phyloP scores from a whole-genome alignment of 1,140 invertebrate species.

The Nixonia krombeini region DNA sequence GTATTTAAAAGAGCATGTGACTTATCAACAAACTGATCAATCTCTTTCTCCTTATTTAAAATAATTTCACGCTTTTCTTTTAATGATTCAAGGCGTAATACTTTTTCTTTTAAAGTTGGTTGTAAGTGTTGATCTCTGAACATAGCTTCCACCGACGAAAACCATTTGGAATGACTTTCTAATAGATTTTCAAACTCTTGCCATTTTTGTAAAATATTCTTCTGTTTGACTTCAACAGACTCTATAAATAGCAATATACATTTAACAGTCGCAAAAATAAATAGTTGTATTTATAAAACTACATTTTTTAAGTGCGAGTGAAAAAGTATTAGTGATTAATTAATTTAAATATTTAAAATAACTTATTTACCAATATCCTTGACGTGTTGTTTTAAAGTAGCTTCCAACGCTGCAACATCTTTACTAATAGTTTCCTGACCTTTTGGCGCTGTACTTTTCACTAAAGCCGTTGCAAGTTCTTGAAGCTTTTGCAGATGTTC shows the following conservation, averaged over 20 bases:
- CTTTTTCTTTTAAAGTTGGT: constrained; percentile 85
- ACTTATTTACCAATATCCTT: constrained; percentile 77
- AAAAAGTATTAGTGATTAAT: no score
- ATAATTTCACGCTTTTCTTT: constrained; percentile 83
- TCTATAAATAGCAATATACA: constrained; percentile 55
- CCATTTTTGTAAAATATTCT: constrained; percentile 86
- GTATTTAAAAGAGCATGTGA: constrained; percentile 89
- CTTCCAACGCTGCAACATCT: constrained; percentile 81
- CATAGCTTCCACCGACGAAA: constrained; percentile 84
- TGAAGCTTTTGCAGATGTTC: constrained; percentile 80
- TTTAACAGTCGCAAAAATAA: background rate
- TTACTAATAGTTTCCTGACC: constrained; percentile 81
- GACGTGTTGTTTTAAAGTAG: constrained; percentile 77
- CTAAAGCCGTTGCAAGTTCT: constrained; percentile 78
- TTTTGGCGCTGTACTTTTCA: constrained; percentile 86
- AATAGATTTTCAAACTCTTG: constrained; percentile 87
- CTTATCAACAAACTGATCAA: constrained; percentile 91
- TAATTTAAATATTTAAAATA: no score
- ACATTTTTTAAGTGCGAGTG: no score
- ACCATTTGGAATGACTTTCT: constrained; percentile 87
- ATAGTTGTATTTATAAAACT: background rate
- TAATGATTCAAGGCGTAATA: constrained; percentile 80
- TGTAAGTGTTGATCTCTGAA: constrained; percentile 89
- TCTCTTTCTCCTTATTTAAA: constrained; percentile 81
- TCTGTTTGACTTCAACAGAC: constrained; percentile 78